Evolutionary conservation across 2,797 vertebrate genomes (phyloP).

Genomic region (Falco concolor): DNA sequence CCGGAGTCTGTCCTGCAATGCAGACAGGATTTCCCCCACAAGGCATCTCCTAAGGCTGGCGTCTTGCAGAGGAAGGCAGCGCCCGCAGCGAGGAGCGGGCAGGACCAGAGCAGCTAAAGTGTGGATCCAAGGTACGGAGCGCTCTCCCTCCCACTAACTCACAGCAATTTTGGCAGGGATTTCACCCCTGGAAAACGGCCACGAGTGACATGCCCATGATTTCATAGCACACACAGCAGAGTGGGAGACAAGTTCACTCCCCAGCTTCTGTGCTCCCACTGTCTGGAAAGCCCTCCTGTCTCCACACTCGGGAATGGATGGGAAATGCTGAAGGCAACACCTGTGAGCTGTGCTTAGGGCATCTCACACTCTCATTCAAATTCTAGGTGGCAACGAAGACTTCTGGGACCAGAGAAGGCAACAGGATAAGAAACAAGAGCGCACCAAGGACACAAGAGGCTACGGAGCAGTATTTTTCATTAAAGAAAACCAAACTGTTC

Average conservation of each 20-base stretch:
- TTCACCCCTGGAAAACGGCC: neutral
- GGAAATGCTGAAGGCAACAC: neutral
- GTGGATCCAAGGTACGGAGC: neutral
- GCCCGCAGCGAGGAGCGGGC: neutral
- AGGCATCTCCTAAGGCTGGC: neutral
- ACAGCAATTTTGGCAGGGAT: neutral
- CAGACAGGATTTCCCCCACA: neutral
- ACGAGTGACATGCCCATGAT: neutral
- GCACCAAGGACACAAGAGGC: neutral
- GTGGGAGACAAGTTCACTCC: neutral
- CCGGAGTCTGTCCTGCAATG: neutral
- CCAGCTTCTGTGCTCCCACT: neutral
- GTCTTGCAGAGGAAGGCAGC: neutral
- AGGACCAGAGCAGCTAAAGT: neutral
- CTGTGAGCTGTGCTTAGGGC: neutral
- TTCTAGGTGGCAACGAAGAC: neutral
- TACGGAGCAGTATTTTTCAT: neutral
- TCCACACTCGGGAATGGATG: rapidly evolving
- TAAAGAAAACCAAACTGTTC: neutral
- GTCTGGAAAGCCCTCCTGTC: neutral
- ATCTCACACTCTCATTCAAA: neutral
- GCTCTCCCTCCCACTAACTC: neutral
- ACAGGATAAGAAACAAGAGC: neutral
- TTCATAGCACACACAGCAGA: neutral
- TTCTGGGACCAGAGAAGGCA: neutral